Evolutionary conservation across 2,888 invertebrate species (phyloP), one percentile per base, ranked within the genome.

Genomic region (Osedax fenrisi): DNA sequence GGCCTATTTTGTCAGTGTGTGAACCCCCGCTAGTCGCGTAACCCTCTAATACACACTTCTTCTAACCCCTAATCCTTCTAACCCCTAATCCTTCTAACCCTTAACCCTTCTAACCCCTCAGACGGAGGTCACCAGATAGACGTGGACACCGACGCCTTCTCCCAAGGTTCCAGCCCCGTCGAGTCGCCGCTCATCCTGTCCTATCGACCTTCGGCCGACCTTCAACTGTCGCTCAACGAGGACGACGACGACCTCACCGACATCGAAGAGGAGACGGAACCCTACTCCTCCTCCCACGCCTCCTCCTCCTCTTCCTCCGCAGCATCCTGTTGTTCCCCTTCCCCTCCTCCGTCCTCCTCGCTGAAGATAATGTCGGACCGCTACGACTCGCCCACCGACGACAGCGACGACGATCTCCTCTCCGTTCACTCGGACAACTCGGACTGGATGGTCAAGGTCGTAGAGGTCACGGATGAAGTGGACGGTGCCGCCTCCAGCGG

Each of bases 401-500:
- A 26, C 27, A 68, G 10, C 26, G 67, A 26, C 27, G 56, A 22
- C 13, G 74, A 68, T 67, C 26, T 5, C 74, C 74, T 27, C 10
- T 23, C 64, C 21, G 64, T 10, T 21, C 64, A 64, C 10, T 64
- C 21, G 5, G 23, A 23, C 64, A 23, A 64, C 21, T 23, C 21
- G 13, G 64, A 64, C 10, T n/a, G 64, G 21, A 23, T 64, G 64
- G 13, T 64, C 10, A 5, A 41, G 10, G 41, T 10, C 41, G 41
- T 41, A 5, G 41, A 41, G 17, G 10, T 17, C 41, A 10, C 41
- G 41, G 41, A 5, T 17, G 17, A 41, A 5, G 41, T 17, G 10
- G 41, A 41, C 41, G 41, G 17, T 17, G 41, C 5, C 41, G 41
- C 17, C 41, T 5, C 5, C 41, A 10, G 5, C 41, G 41, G 17